Conservation (phyloP, 2,113 vertebrate genomes). For the Cygnus buccinator region DNA sequence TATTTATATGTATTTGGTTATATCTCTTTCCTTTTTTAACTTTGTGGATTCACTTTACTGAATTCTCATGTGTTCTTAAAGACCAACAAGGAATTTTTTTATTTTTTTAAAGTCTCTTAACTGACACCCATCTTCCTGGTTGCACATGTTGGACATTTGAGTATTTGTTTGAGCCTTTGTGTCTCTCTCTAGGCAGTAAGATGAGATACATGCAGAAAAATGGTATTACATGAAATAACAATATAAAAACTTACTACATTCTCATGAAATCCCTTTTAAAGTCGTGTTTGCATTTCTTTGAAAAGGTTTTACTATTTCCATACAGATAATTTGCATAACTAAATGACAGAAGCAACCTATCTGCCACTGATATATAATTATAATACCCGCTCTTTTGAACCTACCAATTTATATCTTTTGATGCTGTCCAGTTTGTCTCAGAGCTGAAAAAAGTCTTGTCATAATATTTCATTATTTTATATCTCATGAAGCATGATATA, state of each 20-base stretch:
- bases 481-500: background rate
- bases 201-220: background rate
- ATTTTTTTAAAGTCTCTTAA: background rate
- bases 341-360: background rate
- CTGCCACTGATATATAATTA: background rate
- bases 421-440: background rate
- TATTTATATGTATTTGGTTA: rapidly evolving
- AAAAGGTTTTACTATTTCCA: background rate
- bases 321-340: background rate
- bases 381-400: background rate
- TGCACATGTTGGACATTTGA: background rate
- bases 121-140: background rate
- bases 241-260: background rate
- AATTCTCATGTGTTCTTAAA: background rate
- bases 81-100: background rate
- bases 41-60: rapidly evolving
- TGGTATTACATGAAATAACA: background rate
- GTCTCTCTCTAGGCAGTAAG: background rate
- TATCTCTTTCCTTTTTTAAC: background rate
- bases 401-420: background rate
- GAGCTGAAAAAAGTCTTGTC: background rate
- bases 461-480: background rate
- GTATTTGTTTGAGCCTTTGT: background rate
- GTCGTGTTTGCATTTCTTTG: background rate
- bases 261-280: background rate